phyloP scores from a whole-genome alignment of 1,140 invertebrate species.

The fruit fly (Drosophila melanogaster) region Release_6_plus_ISO1_MT NT_033777.3:29720501-29721000 shows the following conservation, averaged over 20 bases:
- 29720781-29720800: slow-evolving; percentile 67
- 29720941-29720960: slow-evolving; percentile 67
- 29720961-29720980: slow-evolving; percentile 62
- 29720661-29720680: slow-evolving; percentile 10
- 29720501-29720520: slow-evolving; percentile 63
- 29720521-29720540: slow-evolving; percentile 46
- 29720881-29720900: slow-evolving; percentile 50
- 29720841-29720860: background rate
- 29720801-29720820: slow-evolving; percentile 57
- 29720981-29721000: slow-evolving; percentile 79
- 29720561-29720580: background rate
- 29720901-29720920: slow-evolving; percentile 54
- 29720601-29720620: too few relatives aligned
- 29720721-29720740: slow-evolving; percentile 83
- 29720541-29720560: slow-evolving; percentile 7
- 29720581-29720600: background rate
- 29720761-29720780: slow-evolving; percentile 77
- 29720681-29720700: slow-evolving; percentile 61
- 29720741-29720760: slow-evolving; percentile 82
- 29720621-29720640: background rate
- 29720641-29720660: background rate
- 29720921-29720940: slow-evolving; percentile 47
- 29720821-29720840: slow-evolving; percentile 68
- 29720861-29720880: background rate
- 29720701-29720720: slow-evolving; percentile 70